Percentiles rank a stretch among this genome's conserved stretches.
phyloP scores from a whole-genome alignment of 2,888 invertebrate species.

The Eulithis testata region DNA sequence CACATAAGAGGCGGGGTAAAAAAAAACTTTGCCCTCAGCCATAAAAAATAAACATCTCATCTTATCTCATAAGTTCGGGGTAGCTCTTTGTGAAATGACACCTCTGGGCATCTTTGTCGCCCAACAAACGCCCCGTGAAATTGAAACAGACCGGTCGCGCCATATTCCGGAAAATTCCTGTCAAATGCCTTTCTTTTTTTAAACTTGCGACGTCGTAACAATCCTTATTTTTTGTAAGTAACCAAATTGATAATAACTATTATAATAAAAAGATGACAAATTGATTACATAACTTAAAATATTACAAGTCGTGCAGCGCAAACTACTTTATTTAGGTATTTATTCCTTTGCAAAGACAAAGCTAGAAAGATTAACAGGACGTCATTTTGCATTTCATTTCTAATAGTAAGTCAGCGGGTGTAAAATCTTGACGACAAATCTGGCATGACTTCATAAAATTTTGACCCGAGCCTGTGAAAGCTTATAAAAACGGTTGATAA shows the following conservation, averaged over 20 bases:
- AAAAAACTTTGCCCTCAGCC: constrained; percentile 53
- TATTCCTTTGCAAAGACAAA: too few species aligned
- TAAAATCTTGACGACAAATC: background rate
- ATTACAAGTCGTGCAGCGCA: too few species aligned
- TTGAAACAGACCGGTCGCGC: constrained; percentile 77
- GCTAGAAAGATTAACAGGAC: too few species aligned
- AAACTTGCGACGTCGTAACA: constrained; percentile 59
- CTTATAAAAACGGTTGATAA: constrained; percentile 2
- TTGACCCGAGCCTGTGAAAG: background rate
- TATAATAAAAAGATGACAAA: background rate
- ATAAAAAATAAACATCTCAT: constrained; percentile 69
- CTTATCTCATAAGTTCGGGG: constrained; percentile 68
- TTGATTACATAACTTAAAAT: too few species aligned
- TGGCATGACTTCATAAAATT: constrained; percentile 6
- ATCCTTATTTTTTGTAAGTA: constrained; percentile 4
- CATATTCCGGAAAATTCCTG: constrained; percentile 66
- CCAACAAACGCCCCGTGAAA: constrained; percentile 82
- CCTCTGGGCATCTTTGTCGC: constrained; percentile 79
- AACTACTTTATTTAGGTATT: too few species aligned
- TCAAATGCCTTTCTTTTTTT: constrained; percentile 59
- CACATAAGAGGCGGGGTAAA: constrained; percentile 45
- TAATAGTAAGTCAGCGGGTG: too few species aligned
- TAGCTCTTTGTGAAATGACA: constrained; percentile 76
- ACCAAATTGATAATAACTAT: background rate
- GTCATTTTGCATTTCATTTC: too few species aligned